Base-by-base conservation (phyloP, 2,797 vertebrate genomes). In the Siniperca undulata region DNA sequence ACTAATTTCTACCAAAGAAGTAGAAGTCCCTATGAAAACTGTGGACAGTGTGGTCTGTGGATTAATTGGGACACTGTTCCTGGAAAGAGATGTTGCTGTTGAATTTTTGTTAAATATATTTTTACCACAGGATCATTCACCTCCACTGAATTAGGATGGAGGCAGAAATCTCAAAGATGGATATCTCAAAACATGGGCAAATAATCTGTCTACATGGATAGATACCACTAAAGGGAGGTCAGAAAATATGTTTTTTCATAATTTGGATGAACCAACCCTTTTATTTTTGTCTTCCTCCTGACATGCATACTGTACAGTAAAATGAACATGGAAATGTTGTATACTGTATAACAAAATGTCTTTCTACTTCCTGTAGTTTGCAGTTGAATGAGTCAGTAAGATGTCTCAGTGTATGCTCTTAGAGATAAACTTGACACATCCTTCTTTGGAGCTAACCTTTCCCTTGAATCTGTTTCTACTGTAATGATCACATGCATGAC, bases 401-500 rank as follows among this genome's bases (percentile, higher is more conserved):
- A 34, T 52, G 7, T 73, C 34, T 70, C 56, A 48, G 44, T 44
- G 34, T 55, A 52, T 46, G 50, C 10, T 42, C 62, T 13, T 7
- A 61, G 24, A 62, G 36, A 46, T 70, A 48, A 24, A 67, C 38
- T 2, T 58, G 67, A 62, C n/a, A 69, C 12, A 13, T 17, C n/a
- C 1, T 46, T 73, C 7, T 82, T 68, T 78, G 44, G 55, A 81
- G 24, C 70, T 71, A 55, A 84, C 65, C 17, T 72, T 55, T 79
- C 14, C 2, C 24, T 0, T 75, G 5, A 60, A 65, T 70, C 14
- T 70, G 10, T 74, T 58, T 60, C 19, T 52, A 34, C 14, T 75
- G 55, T 77, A 46, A 73, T 79, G 58, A 80, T 84, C 38, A 75
- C 53, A 64, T 81, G 81, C 69, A 53, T 85, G 71, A 60, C 19